Evolutionary conservation across 2,797 vertebrate genomes (phyloP), one percentile per base, ranked within the genome.

Genomic region (Lacerta agilis): DNA sequence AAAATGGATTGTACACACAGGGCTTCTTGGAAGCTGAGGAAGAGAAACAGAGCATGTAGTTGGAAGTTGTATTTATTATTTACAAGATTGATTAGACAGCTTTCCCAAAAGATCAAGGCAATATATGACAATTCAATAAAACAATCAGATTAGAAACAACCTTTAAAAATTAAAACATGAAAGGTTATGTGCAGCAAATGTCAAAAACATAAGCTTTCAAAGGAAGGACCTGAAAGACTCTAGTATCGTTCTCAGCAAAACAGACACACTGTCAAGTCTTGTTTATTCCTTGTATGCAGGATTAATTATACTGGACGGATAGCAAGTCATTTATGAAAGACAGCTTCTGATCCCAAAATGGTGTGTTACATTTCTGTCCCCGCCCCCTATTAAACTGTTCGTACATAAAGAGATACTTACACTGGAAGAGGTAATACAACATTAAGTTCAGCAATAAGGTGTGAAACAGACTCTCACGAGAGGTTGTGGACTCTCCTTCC

Each of bases 261-360:
- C 0, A 0, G 0, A 0, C 1, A 71, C 77, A 90, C 67, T 87
- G 27, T 91, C 83, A 87, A n/a, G 20, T 88, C 25, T 61, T 36
- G 43, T 11, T 0, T 38, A 82, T 33, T 91, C 58, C 83, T 89
- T 89, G 67, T 25, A 41, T 85, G 71, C 45, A 80, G 41, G 58
- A 83, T 86, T 86, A 85, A 69, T 91, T 93, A 85, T 41, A 81
- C 36, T 58, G 67, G 45, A 76, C 29, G 88, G 81, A n/a, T 23
- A 93, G 78, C n/a, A 88, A 86, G 88, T 83, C n/a, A 81, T 81
- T 91, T 77, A 76, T 83, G 69, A 89, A 1, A 78, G 41, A 92
- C 89, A 23, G 4, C 23, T 55, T 88, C 15, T 4, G 23, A 83
- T 84, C 88, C 90, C 82, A 43, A 71, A 23, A 79, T 25, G 71